These are phyloP conservation scores for Eupithecia exiguata DNA, from an alignment of 2,888 invertebrate genomes.

Conservation along the genomic window DNA sequence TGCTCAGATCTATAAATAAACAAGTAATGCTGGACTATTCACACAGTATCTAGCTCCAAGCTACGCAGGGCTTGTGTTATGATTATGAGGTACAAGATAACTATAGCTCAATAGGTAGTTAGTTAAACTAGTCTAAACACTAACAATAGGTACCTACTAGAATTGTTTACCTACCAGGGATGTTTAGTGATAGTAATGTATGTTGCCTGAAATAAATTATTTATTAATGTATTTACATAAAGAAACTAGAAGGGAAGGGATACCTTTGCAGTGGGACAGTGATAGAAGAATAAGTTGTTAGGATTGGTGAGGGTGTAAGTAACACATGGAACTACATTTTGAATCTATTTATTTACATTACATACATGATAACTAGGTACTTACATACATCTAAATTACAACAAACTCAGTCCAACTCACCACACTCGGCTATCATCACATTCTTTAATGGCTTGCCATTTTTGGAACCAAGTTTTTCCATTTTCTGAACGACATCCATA, in stretches of 20 bases:
- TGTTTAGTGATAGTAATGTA: background rate
- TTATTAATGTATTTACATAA: background rate
- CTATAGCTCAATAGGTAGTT: background rate
- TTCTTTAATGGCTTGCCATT: constrained; percentile 93
- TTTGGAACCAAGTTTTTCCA: constrained; percentile 91
- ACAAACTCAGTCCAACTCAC: constrained; percentile 85
- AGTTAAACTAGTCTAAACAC: background rate
- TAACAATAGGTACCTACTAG: background rate
- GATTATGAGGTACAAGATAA: no score
- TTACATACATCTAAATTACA: constrained; percentile 38
- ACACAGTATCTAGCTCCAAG: no score
- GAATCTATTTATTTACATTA: constrained; percentile 29
- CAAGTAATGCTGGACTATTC: no score
- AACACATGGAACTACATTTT: background rate
- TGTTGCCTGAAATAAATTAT: background rate
- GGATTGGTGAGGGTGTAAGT: background rate
- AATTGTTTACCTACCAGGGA: background rate
- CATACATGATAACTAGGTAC: constrained; percentile 23
- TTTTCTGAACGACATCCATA: constrained; percentile 94
- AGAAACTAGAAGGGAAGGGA: background rate
- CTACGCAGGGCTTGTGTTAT: no score
- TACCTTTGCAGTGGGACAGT: background rate
- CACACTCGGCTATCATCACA: constrained; percentile 91
- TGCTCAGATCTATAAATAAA: background rate
- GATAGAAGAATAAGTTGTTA: background rate